Evolutionary conservation across 2,888 invertebrate genomes (phyloP).

Genomic region (Podabrus alpinus): DNA sequence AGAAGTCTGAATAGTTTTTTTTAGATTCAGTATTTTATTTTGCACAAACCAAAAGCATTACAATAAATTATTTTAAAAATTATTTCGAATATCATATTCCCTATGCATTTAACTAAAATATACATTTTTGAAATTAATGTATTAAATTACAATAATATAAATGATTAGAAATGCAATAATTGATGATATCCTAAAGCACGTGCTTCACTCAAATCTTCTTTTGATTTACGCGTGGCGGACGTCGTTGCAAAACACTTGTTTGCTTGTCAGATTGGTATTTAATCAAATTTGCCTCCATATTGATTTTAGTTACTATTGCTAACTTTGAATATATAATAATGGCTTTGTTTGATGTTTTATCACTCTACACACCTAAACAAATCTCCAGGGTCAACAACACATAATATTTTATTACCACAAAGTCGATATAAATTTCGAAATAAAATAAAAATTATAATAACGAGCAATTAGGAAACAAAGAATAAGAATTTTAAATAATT

Average conservation of each 20-base stretch:
- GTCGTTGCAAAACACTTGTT: conserved; percentile 21
- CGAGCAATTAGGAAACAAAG: neutral
- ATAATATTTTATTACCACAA: neutral
- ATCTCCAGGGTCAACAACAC: neutral
- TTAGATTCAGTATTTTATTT: too few species aligned
- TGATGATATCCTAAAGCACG: conserved; percentile 9
- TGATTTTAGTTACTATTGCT: conserved; percentile 20
- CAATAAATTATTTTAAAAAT: too few species aligned
- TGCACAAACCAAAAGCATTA: too few species aligned
- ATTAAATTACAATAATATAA: neutral
- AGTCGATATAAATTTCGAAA: neutral
- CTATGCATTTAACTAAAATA: too few species aligned
- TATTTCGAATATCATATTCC: too few species aligned
- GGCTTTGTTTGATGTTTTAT: conserved; percentile 13
- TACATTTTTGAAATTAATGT: neutral
- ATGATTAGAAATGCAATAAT: neutral
- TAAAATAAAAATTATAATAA: neutral
- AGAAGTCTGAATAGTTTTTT: too few species aligned
- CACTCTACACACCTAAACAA: neutral
- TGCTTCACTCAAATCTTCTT: conserved; percentile 17
- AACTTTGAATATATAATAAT: conserved; percentile 14
- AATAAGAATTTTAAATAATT: conserved; percentile 41
- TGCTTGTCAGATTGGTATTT: conserved; percentile 24
- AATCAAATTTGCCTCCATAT: conserved; percentile 22
- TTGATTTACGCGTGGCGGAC: conserved; percentile 27